A percentile compares a stretch with the other conserved stretches of the same genome.
These are phyloP conservation scores for Rhinolophus ferrumequinum DNA, from an alignment of 2,113 vertebrate genomes.

Conservation along the genomic window DNA sequence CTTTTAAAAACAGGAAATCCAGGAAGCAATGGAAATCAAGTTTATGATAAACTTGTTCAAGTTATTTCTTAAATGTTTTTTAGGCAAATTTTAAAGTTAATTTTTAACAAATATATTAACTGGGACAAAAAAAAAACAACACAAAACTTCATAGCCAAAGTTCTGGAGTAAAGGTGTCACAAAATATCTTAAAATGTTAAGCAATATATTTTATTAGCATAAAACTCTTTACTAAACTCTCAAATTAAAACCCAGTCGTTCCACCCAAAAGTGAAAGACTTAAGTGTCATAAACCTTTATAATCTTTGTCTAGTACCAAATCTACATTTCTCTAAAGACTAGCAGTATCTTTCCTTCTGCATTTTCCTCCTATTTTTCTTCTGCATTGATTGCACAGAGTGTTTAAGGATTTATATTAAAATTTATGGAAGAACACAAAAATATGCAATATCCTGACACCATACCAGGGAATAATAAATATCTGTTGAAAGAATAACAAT, in stretches of 20 bases:
- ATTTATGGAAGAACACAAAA: conserved; percentile 46
- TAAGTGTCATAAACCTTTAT: not conserved
- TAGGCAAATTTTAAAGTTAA: not conserved
- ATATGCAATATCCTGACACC: not conserved
- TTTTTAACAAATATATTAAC: not conserved
- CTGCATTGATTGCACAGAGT: not conserved
- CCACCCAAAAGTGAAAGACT: not conserved
- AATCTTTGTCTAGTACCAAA: not conserved
- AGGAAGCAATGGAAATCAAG: not conserved
- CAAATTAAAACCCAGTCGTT: conserved; percentile 4
- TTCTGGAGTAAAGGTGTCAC: not conserved
- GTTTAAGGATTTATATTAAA: conserved; percentile 17
- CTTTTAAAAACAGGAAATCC: not conserved
- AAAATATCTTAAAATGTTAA: conserved; percentile 33
- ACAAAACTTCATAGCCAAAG: not conserved
- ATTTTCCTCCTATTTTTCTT: not conserved
- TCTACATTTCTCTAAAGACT: not conserved
- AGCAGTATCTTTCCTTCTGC: not conserved
- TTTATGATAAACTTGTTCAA: not conserved
- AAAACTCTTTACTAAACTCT: not conserved
- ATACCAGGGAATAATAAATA: not conserved
- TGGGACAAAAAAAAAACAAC: not conserved
- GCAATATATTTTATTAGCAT: not conserved
- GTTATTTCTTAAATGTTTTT: not conserved
- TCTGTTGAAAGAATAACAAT: conserved; percentile 5